phyloP scores from a whole-genome alignment of 2,888 invertebrate species.

The Zelleria hepariella region DNA sequence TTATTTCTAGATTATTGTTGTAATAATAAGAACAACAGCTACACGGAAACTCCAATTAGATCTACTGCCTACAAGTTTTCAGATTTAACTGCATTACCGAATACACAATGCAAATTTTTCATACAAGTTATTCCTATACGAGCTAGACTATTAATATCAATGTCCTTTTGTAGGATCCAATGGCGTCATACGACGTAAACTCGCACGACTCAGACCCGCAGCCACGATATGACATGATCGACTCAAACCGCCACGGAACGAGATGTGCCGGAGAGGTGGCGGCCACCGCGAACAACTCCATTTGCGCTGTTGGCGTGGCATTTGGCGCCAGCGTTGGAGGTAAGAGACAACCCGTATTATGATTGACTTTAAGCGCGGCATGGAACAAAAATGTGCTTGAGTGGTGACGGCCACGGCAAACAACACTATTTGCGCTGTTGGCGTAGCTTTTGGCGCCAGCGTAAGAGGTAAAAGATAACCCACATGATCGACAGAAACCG shows the following conservation, averaged over 20 bases:
- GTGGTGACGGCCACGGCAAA: constrained; percentile 98
- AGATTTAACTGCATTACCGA: too few relatives aligned
- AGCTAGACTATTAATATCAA: background rate
- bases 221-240: constrained; percentile 96
- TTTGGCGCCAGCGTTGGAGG: constrained; percentile 95
- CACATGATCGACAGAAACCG: too few relatives aligned
- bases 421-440: constrained; percentile 95
- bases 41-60: too few relatives aligned
- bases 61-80: too few relatives aligned
- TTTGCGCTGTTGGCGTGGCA: constrained; percentile 97
- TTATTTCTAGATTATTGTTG: too few relatives aligned
- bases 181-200: constrained; percentile 98
- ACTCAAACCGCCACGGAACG: constrained; percentile 96
- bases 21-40: too few relatives aligned
- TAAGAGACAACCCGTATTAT: constrained; percentile 81
- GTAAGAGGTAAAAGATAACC: constrained; percentile 96
- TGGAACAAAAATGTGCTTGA: constrained; percentile 95
- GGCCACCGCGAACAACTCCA: constrained; percentile 94
- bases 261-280: constrained; percentile 98
- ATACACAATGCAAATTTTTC: too few relatives aligned
- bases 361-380: constrained; percentile 96
- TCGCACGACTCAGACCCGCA: constrained; percentile 96
- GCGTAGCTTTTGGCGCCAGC: constrained; percentile 94
- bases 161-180: constrained; percentile 79
- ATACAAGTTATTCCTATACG: background rate